Percentiles rank a stretch among this genome's conserved stretches.
These are phyloP conservation scores for Bombus waltoni DNA, from an alignment of 1,140 invertebrate genomes.

Conservation along the genomic window DNA sequence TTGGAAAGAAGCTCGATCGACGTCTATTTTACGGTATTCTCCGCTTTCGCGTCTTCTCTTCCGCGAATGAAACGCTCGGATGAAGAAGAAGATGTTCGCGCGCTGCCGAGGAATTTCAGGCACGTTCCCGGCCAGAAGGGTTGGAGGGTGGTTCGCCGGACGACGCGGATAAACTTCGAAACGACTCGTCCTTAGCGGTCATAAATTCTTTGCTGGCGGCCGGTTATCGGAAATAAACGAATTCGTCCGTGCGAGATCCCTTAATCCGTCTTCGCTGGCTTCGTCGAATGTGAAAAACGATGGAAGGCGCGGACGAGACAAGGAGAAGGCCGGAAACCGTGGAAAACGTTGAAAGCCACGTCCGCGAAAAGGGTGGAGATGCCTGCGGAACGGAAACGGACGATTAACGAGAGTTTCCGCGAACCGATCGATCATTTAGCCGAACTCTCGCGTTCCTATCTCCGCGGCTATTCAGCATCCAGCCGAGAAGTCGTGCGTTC, in stretches of 20 bases:
- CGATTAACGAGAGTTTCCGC: slow-evolving; percentile 73
- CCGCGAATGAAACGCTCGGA: background rate
- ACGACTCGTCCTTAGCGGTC: slow-evolving; percentile 26
- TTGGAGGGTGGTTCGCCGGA: background rate
- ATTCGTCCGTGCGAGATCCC: slow-evolving; percentile 48
- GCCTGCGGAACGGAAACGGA: slow-evolving; percentile 63
- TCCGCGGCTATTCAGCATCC: slow-evolving; percentile 43
- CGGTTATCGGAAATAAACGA: slow-evolving; percentile 49
- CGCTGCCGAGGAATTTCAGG: slow-evolving; percentile 31
- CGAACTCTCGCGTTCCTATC: slow-evolving; percentile 36
- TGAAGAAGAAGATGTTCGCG: slow-evolving; percentile 20
- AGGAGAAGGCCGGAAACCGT: slow-evolving; percentile 41
- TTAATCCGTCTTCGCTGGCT: slow-evolving; percentile 55
- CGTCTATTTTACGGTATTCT: background rate
- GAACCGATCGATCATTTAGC: slow-evolving; percentile 68
- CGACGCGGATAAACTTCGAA: slow-evolving; percentile 37
- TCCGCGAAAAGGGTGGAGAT: slow-evolving; percentile 1
- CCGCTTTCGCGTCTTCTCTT: background rate
- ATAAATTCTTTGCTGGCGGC: slow-evolving; percentile 29
- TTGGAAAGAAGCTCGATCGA: too few species aligned
- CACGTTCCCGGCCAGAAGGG: slow-evolving; percentile 5
- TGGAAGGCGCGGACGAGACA: background rate
- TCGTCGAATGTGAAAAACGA: background rate
- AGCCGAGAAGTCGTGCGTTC: slow-evolving; percentile 33
- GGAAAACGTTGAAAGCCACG: slow-evolving; percentile 44